Base-by-base conservation (phyloP, 2,888 invertebrate genomes). In the Stenoptilia bipunctidactyla region DNA sequence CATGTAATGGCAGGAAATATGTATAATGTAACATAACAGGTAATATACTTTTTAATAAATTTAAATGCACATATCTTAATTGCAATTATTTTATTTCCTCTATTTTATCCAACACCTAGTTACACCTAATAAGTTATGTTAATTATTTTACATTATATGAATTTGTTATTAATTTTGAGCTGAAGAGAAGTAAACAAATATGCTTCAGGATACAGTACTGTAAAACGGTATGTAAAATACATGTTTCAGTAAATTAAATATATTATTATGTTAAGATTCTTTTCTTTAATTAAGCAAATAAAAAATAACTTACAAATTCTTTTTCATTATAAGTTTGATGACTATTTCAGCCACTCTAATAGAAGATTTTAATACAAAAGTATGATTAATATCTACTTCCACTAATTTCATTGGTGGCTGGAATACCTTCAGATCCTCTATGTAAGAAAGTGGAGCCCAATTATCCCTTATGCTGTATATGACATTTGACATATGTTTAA, bases 361-460 rank as follows among this genome's bases (percentile, higher is more conserved):
- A 1, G 90, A 89, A 33, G 86, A 74, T 35, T 86, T 84, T 33
- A 97, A 63, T 3, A 96, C 93, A 86, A 95, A 97, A 2, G 93
- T 90, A 73, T 97, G 97, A 25, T 86, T 83, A 53, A 67, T 53
- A 41, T 69, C 51, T 2, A 75, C 71, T 57, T 66, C 47, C 34
- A 49, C 57, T 48, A 82, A 55, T 43, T 53, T 45, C 1, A 82
- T 46, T 15, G 58, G 47, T 14, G 84, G 83, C 45, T 73, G 48
- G 27, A 62, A 61, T 42, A 47, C 47, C 45, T 55, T 61, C 42
- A 97, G 68, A 45, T 90, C 87, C 15, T 89, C 73, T 59, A 88
- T 93, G 59, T 90, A 93, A 33, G 76, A 67, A 1, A 87, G 53
- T 0, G 97, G 97, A 38, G 90, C 91, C 97, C 97, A 98, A 5